Evolutionary conservation across 1,140 invertebrate genomes (phyloP).

Genomic region (Zaprionus inermis): DNA sequence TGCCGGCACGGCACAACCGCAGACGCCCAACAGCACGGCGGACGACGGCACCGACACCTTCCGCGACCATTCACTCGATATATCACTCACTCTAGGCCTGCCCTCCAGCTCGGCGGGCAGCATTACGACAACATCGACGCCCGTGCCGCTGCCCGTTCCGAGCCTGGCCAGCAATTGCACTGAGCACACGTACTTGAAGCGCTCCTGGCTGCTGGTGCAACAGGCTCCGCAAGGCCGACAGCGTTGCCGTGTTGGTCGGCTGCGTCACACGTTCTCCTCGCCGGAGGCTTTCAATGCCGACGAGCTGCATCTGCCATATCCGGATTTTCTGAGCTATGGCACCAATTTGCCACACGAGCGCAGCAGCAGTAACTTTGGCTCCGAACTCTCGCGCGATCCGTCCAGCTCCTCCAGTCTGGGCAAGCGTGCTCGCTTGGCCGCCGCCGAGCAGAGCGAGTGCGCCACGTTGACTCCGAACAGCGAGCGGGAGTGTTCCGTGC

Average conservation of each 20-base stretch:
- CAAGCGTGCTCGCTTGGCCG: slow-evolving; percentile 53
- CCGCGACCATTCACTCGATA: slow-evolving; percentile 76
- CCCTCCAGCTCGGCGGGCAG: slow-evolving; percentile 50
- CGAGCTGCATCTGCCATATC: slow-evolving; percentile 64
- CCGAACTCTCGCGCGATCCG: slow-evolving; percentile 73
- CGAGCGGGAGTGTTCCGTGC: slow-evolving; percentile 23
- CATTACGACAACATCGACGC: slow-evolving; percentile 28
- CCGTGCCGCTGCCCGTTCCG: slow-evolving; percentile 15
- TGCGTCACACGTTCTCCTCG: slow-evolving; percentile 80
- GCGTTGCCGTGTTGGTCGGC: slow-evolving; percentile 63
- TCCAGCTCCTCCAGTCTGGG: slow-evolving; percentile 64
- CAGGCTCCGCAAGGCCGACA: slow-evolving; percentile 38
- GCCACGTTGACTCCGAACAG: slow-evolving; percentile 28
- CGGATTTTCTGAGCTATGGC: slow-evolving; percentile 73
- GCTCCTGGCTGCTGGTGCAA: slow-evolving; percentile 75
- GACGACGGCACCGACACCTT: slow-evolving; percentile 67
- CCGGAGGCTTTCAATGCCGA: slow-evolving; percentile 70
- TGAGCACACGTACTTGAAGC: slow-evolving; percentile 78
- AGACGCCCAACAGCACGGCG: slow-evolving; percentile 64
- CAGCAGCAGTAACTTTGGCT: slow-evolving; percentile 78
- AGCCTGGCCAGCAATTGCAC: slow-evolving; percentile 69
- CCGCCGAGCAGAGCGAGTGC: slow-evolving; percentile 30
- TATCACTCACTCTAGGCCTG: slow-evolving; percentile 81
- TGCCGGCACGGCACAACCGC: slow-evolving; percentile 32
- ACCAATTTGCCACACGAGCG: slow-evolving; percentile 78